Evolutionary conservation across 2,888 invertebrate species (phyloP).

Genomic region (Baronia brevicornis): DNA sequence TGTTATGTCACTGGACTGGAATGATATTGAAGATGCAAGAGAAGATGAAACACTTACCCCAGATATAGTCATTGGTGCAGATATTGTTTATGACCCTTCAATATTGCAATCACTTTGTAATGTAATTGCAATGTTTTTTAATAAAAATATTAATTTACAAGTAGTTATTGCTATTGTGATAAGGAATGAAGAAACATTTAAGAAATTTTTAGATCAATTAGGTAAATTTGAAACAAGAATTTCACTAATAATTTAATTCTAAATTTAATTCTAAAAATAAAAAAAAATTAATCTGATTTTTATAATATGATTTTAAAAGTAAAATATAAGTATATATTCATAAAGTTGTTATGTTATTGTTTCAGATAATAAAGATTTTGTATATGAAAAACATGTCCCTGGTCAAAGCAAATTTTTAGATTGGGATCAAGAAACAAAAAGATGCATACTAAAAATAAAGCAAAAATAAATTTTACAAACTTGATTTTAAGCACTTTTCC

Average conservation of each 20-base stretch:
- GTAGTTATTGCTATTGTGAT: slow-evolving; percentile 61
- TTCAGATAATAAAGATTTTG: slow-evolving; percentile 33
- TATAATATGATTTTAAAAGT: too few species aligned
- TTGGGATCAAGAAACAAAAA: slow-evolving; percentile 36
- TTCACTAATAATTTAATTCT: neutral
- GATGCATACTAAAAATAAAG: slow-evolving; percentile 38
- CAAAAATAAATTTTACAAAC: too few species aligned
- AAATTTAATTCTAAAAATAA: neutral
- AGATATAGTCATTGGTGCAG: slow-evolving; percentile 59
- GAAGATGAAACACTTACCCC: slow-evolving; percentile 30
- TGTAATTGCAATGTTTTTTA: slow-evolving; percentile 37
- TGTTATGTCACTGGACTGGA: slow-evolving; percentile 51
- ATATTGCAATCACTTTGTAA: slow-evolving; percentile 47
- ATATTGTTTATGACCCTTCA: slow-evolving; percentile 62
- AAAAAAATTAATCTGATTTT: too few species aligned
- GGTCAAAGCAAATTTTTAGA: slow-evolving; percentile 29
- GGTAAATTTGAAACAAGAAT: slow-evolving; percentile 48
- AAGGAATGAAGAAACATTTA: slow-evolving; percentile 79
- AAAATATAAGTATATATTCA: too few species aligned
- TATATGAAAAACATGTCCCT: slow-evolving; percentile 24
- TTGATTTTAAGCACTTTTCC: too few species aligned
- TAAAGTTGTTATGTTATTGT: slow-evolving; percentile 19
- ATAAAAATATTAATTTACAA: slow-evolving; percentile 39
- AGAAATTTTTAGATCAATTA: slow-evolving; percentile 70
- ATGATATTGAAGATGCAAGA: slow-evolving; percentile 30